Evolutionary conservation across 2,797 vertebrate genomes (phyloP).

Genomic region (Sebastes diploproa): DNA sequence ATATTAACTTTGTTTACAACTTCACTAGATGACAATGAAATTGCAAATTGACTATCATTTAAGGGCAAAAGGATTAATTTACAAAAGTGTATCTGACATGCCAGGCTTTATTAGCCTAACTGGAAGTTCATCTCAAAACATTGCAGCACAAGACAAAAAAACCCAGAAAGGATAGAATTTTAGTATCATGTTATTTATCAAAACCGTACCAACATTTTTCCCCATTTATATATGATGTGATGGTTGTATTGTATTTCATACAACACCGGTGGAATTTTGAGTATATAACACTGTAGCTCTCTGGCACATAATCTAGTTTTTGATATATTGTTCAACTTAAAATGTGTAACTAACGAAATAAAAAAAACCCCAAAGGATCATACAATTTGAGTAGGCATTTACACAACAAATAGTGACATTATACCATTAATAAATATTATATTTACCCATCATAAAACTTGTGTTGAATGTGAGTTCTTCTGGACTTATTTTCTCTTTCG

Average conservation of each 20-base stretch:
- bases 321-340: background rate
- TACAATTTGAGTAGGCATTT: background rate
- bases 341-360: background rate
- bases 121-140: background rate
- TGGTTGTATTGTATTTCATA: background rate
- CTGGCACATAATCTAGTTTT: background rate
- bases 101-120: background rate
- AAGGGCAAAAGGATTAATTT: background rate
- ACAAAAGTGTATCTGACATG: no score
- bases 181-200: background rate
- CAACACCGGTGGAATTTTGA: background rate
- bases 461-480: slow-evolving; percentile 73
- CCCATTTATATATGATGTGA: background rate
- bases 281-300: no score
- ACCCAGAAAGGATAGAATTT: no score
- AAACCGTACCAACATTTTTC: background rate
- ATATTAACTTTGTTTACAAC: background rate
- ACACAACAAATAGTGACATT: background rate
- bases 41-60: background rate
- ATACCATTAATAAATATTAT: background rate
- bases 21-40: background rate
- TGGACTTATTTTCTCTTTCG: slow-evolving; percentile 89
- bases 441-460: slow-evolving; percentile 88
- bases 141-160: background rate
- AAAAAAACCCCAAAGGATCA: background rate